Evolutionary conservation across 2,113 vertebrate species (phyloP).

Genomic region (Pica pica): DNA sequence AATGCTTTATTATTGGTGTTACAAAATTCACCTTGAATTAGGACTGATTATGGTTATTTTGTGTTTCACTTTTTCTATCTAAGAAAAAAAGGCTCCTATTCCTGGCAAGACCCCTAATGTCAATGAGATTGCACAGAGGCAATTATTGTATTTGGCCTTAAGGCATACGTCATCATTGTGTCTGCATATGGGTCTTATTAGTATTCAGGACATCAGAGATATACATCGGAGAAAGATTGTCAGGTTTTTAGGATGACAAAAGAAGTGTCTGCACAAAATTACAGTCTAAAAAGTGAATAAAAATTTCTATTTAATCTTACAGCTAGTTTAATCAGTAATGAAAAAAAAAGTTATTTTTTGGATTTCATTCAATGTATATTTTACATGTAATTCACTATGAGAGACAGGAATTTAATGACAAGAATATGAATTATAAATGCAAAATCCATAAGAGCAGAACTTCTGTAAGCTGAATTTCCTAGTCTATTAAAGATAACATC

Average conservation of each 20-base stretch:
- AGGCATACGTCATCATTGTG: neutral
- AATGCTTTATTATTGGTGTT: neutral
- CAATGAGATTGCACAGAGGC: neutral
- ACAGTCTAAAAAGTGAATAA: neutral
- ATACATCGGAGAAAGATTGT: neutral
- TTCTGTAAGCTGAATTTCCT: neutral
- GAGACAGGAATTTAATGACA: neutral
- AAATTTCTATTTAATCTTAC: neutral
- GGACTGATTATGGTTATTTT: neutral
- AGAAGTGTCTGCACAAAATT: neutral
- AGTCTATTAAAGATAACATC: neutral
- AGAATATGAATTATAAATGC: constrained; percentile 21
- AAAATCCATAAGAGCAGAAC: neutral
- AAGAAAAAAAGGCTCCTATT: neutral
- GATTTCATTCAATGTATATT: neutral
- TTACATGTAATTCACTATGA: neutral
- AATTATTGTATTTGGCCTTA: neutral
- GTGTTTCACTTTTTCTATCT: neutral
- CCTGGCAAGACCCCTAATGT: neutral
- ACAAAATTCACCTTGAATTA: neutral
- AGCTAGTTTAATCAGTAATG: neutral
- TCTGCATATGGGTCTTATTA: neutral
- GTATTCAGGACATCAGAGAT: neutral
- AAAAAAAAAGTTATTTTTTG: neutral
- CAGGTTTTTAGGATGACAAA: neutral